Evolutionary conservation across 2,888 invertebrate genomes (phyloP).

Genomic region (Epistrophe eligans): DNA sequence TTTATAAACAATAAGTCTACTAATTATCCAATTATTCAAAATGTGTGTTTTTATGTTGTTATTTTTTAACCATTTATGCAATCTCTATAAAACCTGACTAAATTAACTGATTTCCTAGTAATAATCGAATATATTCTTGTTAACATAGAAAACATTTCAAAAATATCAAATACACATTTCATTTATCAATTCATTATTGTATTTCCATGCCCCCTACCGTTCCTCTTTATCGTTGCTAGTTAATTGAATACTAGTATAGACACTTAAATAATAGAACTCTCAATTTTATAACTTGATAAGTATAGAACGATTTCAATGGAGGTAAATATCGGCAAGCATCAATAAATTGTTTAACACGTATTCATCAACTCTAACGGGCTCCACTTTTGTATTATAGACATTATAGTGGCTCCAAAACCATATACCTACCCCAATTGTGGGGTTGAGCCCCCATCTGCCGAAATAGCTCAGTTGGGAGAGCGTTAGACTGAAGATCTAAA

Average conservation of each 20-base stretch:
- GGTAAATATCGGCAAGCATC: not conserved
- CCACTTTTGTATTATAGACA: no score
- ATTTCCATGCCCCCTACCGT: not conserved
- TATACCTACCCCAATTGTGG: not conserved
- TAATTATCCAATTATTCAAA: conserved; percentile 2
- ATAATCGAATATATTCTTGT: not conserved
- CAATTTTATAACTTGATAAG: not conserved
- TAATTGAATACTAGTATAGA: no score
- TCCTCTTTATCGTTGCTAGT: no score
- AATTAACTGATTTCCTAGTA: not conserved
- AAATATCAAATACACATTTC: not conserved
- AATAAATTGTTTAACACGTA: not conserved
- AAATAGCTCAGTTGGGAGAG: conserved; percentile 88
- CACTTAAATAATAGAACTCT: not conserved
- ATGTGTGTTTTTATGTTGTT: not conserved
- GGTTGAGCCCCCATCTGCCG: conserved; percentile 81
- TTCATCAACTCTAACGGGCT: not conserved
- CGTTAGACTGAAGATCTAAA: conserved; percentile 76
- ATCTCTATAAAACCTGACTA: conserved; percentile 7
- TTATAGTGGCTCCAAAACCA: not conserved
- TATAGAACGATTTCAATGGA: not conserved
- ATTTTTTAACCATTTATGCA: not conserved
- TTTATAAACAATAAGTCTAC: not conserved
- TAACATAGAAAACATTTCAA: not conserved
- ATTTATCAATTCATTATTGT: not conserved